Base-by-base conservation (phyloP, 1,140 invertebrate species). In the Drosophila sp. region DNA sequence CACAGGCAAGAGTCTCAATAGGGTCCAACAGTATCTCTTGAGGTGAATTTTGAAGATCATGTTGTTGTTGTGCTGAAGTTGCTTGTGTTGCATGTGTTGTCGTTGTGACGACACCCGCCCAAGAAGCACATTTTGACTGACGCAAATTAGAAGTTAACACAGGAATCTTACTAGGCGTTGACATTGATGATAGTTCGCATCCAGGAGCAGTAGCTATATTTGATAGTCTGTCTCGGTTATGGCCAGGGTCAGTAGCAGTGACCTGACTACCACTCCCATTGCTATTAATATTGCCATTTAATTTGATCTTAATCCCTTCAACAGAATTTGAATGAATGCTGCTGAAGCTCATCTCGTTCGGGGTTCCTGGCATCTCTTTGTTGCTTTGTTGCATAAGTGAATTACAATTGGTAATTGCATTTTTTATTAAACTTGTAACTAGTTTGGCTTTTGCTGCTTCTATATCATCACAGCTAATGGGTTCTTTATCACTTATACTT, bases 41-140 rank as follows among this genome's bases (percentile, higher is more conserved):
- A 32, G 46, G 40, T 36, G 40, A 29, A 48, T 74, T 62, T 9
- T 69, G 57, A 14, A 43, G 53, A 29, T 36, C 27, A 36, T 41
- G n/a, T n/a, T n/a, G n/a, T n/a, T n/a, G n/a, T n/a, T n/a, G 14
- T 72, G 41, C 21, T 36, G 18, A 56, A 14, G 18, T 13, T 36
- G 48, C 41, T 56, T 48, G 16, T n/a, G 40, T 25, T 61, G 64
- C 2, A 36, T 41, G 38, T 34, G 48, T 38, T 2, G 75, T 18
- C 18, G 70, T 59, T 36, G 67, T 51, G 27, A 91, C 92, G 57
- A 91, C 92, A 2, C 93, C 93, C 67, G 92, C 92, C 94, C 93
- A 94, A 6, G 93, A 94, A 21, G 93, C 93, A 81, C 93, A 94
- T 79, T 94, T 94, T 67, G 93, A 93, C 46, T 94, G 89, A 14